Evolutionary conservation across 2,888 invertebrate species (phyloP).

Genomic region (Cantharis rustica): DNA sequence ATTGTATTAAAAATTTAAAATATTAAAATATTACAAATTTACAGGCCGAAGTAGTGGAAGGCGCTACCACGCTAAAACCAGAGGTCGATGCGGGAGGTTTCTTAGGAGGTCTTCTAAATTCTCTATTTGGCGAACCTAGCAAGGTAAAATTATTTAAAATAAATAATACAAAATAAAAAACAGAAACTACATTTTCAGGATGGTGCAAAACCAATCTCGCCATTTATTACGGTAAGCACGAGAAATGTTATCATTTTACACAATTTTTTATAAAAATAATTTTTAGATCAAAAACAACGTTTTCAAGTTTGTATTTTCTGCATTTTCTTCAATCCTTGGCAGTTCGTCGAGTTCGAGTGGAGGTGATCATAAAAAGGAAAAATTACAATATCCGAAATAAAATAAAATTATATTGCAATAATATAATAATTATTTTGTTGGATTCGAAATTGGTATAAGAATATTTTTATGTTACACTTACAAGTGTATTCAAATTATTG

Average conservation of each 20-base stretch:
- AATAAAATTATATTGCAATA: not conserved
- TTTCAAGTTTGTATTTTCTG: conserved; percentile 49
- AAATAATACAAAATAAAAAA: not conserved
- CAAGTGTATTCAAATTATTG: not conserved
- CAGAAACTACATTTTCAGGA: not conserved
- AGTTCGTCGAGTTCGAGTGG: conserved; percentile 35
- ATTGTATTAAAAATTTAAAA: too few relatives aligned
- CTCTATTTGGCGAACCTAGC: conserved; percentile 18
- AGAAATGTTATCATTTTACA: not conserved
- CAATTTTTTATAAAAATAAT: not conserved
- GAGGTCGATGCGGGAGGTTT: conserved; percentile 31
- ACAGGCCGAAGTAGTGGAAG: conserved; percentile 24
- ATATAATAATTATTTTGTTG: too few relatives aligned
- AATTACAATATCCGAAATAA: not conserved
- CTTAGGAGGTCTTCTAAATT: conserved; percentile 29
- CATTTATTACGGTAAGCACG: not conserved
- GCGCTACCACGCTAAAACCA: conserved; percentile 20
- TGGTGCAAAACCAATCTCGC: not conserved
- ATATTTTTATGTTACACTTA: not conserved
- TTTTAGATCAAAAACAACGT: conserved; percentile 45
- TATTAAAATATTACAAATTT: not conserved
- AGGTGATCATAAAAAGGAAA: not conserved
- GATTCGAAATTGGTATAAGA: too few relatives aligned
- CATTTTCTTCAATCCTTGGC: conserved; percentile 48
- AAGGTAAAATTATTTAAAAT: not conserved